These are phyloP conservation scores for Saccopteryx leptura DNA, from an alignment of 2,113 vertebrate genomes.

Conservation along the genomic window DNA sequence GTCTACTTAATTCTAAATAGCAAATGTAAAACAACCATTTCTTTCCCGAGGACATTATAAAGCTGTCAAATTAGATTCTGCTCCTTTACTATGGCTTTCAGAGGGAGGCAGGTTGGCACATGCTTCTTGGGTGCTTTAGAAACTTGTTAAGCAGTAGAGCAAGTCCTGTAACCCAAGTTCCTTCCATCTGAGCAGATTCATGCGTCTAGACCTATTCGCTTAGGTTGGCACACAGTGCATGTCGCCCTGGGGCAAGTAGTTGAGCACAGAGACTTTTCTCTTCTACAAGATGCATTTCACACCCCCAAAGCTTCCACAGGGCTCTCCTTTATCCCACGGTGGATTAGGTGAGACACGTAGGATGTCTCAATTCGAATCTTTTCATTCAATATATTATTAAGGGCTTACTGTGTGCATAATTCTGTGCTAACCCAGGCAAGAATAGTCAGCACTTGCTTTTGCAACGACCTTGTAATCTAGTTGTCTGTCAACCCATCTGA, in stretches of 20 bases:
- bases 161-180: neutral
- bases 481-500: neutral
- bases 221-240: neutral
- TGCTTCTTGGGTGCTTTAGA: neutral
- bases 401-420: neutral
- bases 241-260: neutral
- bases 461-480: neutral
- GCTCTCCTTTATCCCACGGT: neutral
- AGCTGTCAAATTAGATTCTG: neutral
- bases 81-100: neutral
- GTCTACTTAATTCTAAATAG: constrained; percentile 10
- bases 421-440: neutral
- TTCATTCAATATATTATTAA: neutral
- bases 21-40: neutral
- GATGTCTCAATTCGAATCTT: neutral
- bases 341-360: neutral
- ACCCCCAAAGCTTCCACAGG: neutral
- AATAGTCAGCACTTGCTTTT: neutral
- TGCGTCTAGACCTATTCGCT: neutral
- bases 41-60: neutral
- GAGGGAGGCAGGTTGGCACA: neutral
- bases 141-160: neutral
- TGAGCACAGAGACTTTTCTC: neutral
- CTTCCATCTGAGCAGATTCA: neutral
- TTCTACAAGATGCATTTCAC: neutral